Base-by-base conservation (phyloP, 2,113 vertebrate species). In the Gobiocypris rarus region DNA sequence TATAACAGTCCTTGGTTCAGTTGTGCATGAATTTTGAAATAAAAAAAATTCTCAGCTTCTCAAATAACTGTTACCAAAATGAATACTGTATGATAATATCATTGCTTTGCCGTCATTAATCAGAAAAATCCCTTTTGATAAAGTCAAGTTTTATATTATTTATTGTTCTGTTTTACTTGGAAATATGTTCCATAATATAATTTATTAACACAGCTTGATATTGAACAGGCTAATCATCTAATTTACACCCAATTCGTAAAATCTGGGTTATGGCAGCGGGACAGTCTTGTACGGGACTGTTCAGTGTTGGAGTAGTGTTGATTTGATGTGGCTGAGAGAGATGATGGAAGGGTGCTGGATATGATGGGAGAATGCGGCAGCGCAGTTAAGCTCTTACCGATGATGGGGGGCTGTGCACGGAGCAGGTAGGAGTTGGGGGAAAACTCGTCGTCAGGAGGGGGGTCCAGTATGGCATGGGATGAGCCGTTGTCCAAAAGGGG, bases 401-500 rank as follows among this genome's bases (percentile, higher is more conserved):
- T 93, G 93, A 93, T 91, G 93, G 96, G 91, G 89, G 95, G 89
- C 91, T 95, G 96, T 89, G 95, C 95, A 83, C 93, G 94, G 89
- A 97, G 94, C 86, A 97, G 95, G 85, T 97, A 97, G 81, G 96
- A 95, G 86, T 97, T 96, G 67, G 95, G 95, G 89, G 95, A 96
- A 93, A 97, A 97, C 89, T 96, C 96, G 91, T 97, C 96, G 34
- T 96, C 96, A 0, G 94, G 94, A 61, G 96, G 96, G 92, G 95
- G 95, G 89, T 97, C 96, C 95, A 97, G 95, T 92, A 96, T 96
- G 91, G 95, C 94, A 94, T 96, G 96, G 90, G 96, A 95, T 87
- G 95, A 94, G 87, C 96, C 96, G 94, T 96, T 96, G 94, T 97
- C 96, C 95, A 97, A 95, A 93, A 97, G 95, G 91, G 96, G 96